phyloP scores from a whole-genome alignment of 2,797 vertebrate species.

The Parauchenoglanis punctatus region DNA sequence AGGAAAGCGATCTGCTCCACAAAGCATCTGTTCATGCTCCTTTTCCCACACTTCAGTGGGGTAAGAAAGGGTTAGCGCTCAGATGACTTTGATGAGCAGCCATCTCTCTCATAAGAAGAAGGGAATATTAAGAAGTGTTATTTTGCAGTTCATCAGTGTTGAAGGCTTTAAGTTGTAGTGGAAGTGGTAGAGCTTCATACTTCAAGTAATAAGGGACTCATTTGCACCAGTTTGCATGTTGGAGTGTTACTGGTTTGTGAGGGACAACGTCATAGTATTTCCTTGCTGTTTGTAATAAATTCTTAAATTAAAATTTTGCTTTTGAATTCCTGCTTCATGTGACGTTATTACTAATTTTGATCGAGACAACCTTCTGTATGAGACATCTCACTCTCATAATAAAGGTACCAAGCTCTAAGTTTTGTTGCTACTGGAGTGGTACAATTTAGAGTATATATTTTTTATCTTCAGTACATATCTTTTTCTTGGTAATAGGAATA shows the following conservation, averaged over 20 bases:
- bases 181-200: neutral
- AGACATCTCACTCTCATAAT: neutral
- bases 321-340: neutral
- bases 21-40: constrained; percentile 43
- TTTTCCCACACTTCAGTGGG: constrained; percentile 40
- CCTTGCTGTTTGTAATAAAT: neutral
- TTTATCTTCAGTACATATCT: neutral
- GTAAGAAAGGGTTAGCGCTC: constrained; percentile 35
- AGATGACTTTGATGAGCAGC: constrained; percentile 29
- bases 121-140: constrained; percentile 18
- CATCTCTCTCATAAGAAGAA: constrained; percentile 3
- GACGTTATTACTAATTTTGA: neutral
- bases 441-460: neutral
- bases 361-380: too few species aligned
- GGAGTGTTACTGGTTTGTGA: constrained; percentile 1
- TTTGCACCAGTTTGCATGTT: neutral
- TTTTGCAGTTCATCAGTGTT: constrained; percentile 19
- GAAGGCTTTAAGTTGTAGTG: neutral
- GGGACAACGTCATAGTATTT: neutral
- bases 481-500: neutral
- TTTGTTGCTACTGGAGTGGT: neutral
- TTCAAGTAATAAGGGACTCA: neutral
- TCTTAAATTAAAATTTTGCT: neutral
- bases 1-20: constrained; percentile 37
- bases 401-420: neutral